phyloP scores from a whole-genome alignment of 2,113 vertebrate species.

The Canis aureus region DNA sequence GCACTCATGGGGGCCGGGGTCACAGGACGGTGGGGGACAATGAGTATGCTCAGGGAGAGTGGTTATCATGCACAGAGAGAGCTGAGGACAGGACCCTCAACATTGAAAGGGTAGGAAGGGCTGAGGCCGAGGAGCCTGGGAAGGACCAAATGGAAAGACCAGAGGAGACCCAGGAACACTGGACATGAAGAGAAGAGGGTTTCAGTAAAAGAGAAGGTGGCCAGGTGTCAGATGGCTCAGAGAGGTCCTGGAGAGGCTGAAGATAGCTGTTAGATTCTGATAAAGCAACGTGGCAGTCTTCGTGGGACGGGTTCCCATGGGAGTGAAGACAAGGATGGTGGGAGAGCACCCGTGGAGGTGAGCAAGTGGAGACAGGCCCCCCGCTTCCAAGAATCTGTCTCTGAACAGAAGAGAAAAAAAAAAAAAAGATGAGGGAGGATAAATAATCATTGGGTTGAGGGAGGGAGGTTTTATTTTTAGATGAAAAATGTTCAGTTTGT shows the following conservation, averaged over 20 bases:
- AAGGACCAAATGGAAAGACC: neutral
- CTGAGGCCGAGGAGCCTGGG: neutral
- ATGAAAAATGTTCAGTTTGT: slow-evolving; percentile 23
- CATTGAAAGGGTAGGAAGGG: neutral
- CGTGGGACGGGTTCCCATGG: neutral
- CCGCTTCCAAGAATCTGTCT: neutral
- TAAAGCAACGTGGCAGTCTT: neutral
- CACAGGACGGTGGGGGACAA: fast-evolving
- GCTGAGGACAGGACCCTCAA: neutral
- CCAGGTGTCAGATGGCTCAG: neutral
- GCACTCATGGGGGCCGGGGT: neutral
- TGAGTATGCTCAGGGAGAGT: neutral
- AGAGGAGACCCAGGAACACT: neutral
- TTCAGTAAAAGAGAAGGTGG: neutral
- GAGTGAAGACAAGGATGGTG: neutral
- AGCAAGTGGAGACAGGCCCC: neutral
- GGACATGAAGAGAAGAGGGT: neutral
- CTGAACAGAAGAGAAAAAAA: neutral
- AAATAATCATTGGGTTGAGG: neutral
- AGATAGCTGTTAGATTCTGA: neutral
- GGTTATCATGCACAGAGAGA: too few relatives aligned
- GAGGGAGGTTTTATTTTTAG: slow-evolving; percentile 52
- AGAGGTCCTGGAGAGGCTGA: neutral
- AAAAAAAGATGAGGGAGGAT: neutral
- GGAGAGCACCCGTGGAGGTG: neutral